Base-by-base conservation (phyloP, 2,113 vertebrate species). In the Solenodon paradoxus region DNA sequence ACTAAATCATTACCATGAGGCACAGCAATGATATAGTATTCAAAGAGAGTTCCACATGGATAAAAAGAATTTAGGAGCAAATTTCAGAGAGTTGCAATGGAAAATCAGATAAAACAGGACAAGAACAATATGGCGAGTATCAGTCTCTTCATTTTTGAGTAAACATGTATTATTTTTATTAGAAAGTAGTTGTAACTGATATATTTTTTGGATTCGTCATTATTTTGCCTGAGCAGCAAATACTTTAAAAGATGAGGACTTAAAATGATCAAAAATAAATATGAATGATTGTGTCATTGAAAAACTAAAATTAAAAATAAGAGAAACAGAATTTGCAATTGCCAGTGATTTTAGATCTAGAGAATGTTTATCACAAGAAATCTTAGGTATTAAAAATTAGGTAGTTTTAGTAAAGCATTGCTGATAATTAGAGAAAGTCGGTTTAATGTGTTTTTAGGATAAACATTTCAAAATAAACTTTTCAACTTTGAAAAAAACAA, bases 1-100 rank as follows among this genome's bases (percentile, higher is more conserved):
- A 96, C 94, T 96, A 96, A 97, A 97, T 97, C 96, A 79, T 96
- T 97, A 93, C 17, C 95, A 40, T 90, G 95, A 97, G 72, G 84
- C 15, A 45, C 47, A 49, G 26, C 3, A 26, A 97, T 96, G 91
- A 97, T 96, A 71, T 55, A 96, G 96, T 97, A 97, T 98, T 98
- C 84, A 97, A 96, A 94, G 93, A 94, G 97, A 69, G 45, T 77
- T 93, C 68, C 78, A 90, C 61, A 92, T 38, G 61, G 40, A 75
- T 89, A 95, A 92, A 64, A 64, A 96, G n/a, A 53, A 69, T 95
- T 94, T 66, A 91, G 75, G 87, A 86, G 72, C 47, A 88, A 45
- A 91, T 88, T 89, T 94, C 91, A 95, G 57, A 94, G 77, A 85
- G 88, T 8, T 96, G 42, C 24, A 97, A 83, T 94, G 75, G 15